Evolutionary conservation across 1,140 invertebrate genomes (phyloP), one percentile per base, ranked within the genome.

Genomic region (Penaeus japonicus): DNA sequence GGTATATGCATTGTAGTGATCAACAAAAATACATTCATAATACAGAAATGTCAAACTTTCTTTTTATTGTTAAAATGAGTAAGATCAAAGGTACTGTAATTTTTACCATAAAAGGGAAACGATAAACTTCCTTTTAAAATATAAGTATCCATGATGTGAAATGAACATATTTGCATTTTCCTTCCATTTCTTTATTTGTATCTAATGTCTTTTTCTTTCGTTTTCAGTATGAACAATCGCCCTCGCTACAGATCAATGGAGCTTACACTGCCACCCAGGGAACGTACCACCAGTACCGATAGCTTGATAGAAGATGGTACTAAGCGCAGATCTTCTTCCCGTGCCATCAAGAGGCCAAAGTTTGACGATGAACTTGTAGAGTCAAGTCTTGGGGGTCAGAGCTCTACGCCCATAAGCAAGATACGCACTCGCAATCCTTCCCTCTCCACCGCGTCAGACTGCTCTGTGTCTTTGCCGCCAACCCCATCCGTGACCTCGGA

Each of bases 331-430:
- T 90, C 90, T 54, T 91, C 90, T 57, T 91, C 96, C 53, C 94
- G 98, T 77, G 98, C 97, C 18, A 99, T 99, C 91, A 99, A 99
- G 93, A 94, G 98, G 12, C 96, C 96, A 91, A 97, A 98, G 90
- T 99, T 99, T 94, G 98, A 99, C 92, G 98, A 99, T 94, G 98
- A 99, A 93, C 93, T 99, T 59, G 98, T 99, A 0, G 96, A 97
- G 93, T 97, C 96, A 90, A 96, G 96, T 92, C 92, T 96, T 57
- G 95, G 92, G 93, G 79, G 93, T 93, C 75, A 91, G 92, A 81
- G 91, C 91, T n/a, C 91, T 92, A 32, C 95, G 93, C 3, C 94
- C 93, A 54, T 90, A 82, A 87, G 75, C 39, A 89, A 90, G 75
- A 86, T 90, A 20, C 57, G 89, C n/a, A 90, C 70, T 94, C 94